Conservation (phyloP, 2,113 vertebrate species). For the Erpornis zantholeuca region DNA sequence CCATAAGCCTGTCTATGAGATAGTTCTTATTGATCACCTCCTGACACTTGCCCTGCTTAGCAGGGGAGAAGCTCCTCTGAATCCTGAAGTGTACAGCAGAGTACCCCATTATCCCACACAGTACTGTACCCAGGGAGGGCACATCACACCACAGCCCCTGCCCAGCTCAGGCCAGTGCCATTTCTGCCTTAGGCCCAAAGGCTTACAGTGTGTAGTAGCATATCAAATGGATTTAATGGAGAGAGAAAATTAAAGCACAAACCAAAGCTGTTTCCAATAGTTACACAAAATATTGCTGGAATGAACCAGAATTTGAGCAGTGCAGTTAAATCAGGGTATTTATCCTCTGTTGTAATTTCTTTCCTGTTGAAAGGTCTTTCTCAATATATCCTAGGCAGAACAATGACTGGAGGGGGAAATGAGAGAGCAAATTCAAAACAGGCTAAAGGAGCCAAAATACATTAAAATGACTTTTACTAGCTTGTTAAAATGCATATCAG, state of each 20-base stretch:
- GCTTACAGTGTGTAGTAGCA: background rate
- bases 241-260: background rate
- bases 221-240: background rate
- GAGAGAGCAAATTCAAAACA: background rate
- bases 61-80: background rate
- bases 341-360: background rate
- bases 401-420: background rate
- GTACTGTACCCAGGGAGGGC: rapidly evolving
- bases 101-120: background rate
- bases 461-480: background rate
- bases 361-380: background rate
- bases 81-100: background rate
- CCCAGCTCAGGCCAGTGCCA: background rate
- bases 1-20: background rate
- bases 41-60: background rate
- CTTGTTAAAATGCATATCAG: background rate
- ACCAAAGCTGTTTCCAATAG: background rate
- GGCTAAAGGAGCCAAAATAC: background rate
- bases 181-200: background rate
- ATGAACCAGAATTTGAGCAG: background rate
- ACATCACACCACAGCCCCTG: background rate
- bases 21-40: background rate
- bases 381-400: background rate
- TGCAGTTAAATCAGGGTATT: background rate
- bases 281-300: background rate